Percentiles rank a stretch among this genome's conserved stretches.
Conservation (phyloP, 2,888 invertebrate genomes). For the Heteromyza rotundicornis region DNA sequence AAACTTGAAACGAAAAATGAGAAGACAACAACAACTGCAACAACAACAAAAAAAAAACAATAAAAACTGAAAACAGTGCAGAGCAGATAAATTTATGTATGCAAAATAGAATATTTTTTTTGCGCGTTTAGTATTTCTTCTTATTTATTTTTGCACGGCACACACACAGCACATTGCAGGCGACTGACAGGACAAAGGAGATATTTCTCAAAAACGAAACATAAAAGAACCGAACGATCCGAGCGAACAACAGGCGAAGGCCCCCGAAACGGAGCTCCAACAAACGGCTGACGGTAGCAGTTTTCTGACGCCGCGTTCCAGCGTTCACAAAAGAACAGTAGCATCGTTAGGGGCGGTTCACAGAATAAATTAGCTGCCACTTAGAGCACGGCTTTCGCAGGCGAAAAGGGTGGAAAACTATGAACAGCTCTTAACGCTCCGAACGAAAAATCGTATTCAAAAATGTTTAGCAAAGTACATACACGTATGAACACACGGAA, state of each 20-base stretch:
- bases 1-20: too few species aligned
- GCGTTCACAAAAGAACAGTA: slow-evolving; percentile 16
- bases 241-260: slow-evolving; percentile 8
- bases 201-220: slow-evolving; percentile 52
- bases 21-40: not conserved
- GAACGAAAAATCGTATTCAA: too few species aligned
- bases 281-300: not conserved
- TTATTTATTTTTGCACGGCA: too few species aligned
- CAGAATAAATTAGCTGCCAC: slow-evolving; percentile 22
- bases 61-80: slow-evolving; percentile 26
- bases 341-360: slow-evolving; percentile 21
- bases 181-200: slow-evolving; percentile 60
- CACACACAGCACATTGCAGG: slow-evolving; percentile 26
- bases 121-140: too few species aligned
- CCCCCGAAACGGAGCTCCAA: too few species aligned
- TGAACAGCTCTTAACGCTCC: too few species aligned
- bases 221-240: slow-evolving; percentile 27
- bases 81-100: slow-evolving; percentile 61
- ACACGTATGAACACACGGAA: too few species aligned
- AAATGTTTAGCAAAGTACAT: too few species aligned
- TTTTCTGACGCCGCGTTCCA: slow-evolving; percentile 1
- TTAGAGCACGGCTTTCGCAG: slow-evolving; percentile 5
- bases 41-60: not conserved
- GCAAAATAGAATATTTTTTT: slow-evolving; percentile 54
- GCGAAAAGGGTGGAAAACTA: too few species aligned